Base-by-base conservation (phyloP, 2,797 vertebrate species). In the Malacoctenus gilli region DNA sequence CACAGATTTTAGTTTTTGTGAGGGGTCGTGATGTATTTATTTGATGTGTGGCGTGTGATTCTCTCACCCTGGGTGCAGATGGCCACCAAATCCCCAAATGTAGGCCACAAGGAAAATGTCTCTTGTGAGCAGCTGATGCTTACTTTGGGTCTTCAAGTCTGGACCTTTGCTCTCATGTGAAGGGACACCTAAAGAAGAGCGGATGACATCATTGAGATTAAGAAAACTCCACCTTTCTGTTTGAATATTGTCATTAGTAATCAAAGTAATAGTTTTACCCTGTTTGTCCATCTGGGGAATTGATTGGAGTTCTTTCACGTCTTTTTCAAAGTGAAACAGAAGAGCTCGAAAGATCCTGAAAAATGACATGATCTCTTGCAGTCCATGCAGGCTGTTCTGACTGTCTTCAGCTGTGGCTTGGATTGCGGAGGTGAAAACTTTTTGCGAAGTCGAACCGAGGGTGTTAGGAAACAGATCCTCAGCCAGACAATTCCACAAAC, bases 41-140 rank as follows among this genome's bases (percentile, higher is more conserved):
- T 28, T 28, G 1, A 28, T 28, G 6, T 28, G 6, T 28, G 6
- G 25, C 4, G 25, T 28, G 25, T 53, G n/a, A 46, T 7, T 34
- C 5, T 56, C 59, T 67, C 75, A 95, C 94, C 88, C 83, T 53
- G 90, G 86, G 35, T 93, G 90, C 7, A 96, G 86, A 42, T 91
- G 90, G 59, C 91, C 91, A 73, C 94, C 91, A 79, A 95, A 95
- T 34, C 93, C 92, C 95, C 94, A 95, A 47, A 94, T 79, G 59
- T 92, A 92, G 36, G 94, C 91, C 47, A 93, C 83, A 19, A 94
- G 77, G 71, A 96, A 94, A 61, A 92, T 67, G 68, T 89, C 92
- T 77, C 83, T 77, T 54, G 66, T 51, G 12, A 89, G 75, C 23
- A 84, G 36, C 16, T 88, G 66, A 31, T 61, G 77, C 19, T 73